Conservation (phyloP, 2,888 invertebrate genomes). For the Drosophila kanekoi region DNA sequence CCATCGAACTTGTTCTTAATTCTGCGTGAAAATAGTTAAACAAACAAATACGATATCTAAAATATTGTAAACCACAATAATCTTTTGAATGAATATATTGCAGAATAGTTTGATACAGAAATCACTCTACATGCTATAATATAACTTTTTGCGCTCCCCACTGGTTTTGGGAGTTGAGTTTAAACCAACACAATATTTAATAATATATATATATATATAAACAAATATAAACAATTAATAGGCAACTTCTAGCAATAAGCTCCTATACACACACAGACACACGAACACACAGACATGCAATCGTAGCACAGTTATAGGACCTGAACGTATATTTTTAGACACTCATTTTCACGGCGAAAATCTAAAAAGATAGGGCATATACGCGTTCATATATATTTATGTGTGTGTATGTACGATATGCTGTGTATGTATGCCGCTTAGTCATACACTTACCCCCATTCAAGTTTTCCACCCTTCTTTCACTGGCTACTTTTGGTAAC, state of each 20-base stretch:
- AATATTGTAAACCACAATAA: slow-evolving; percentile 50
- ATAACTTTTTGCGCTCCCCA: slow-evolving; percentile 35
- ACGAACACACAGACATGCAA: slow-evolving; percentile 32
- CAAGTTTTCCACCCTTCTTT: neutral
- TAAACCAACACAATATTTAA: slow-evolving; percentile 25
- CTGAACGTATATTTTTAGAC: slow-evolving; percentile 69
- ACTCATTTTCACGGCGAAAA: slow-evolving; percentile 43
- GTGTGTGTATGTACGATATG: slow-evolving; percentile 9
- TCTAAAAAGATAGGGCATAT: slow-evolving; percentile 18
- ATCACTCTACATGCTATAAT: slow-evolving; percentile 21
- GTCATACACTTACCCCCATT: slow-evolving; percentile 7
- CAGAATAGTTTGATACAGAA: slow-evolving; percentile 35
- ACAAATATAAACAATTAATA: slow-evolving; percentile 29
- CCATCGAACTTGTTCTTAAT: slow-evolving; percentile 78
- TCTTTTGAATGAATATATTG: slow-evolving; percentile 39
- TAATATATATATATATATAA: slow-evolving; percentile 11
- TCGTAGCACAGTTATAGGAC: slow-evolving; percentile 48
- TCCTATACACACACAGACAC: slow-evolving; percentile 24
- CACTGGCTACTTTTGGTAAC: neutral
- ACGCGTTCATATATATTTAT: slow-evolving; percentile 3
- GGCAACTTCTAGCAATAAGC: slow-evolving; percentile 37
- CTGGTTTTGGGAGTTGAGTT: slow-evolving; percentile 25
- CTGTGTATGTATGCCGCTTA: slow-evolving; percentile 4
- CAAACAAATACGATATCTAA: slow-evolving; percentile 22
- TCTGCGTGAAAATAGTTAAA: slow-evolving; percentile 48